Evolutionary conservation across 2,797 vertebrate species (phyloP), one percentile per base, ranked within the genome.

Genomic region (Notoglanidium macrostoma): DNA sequence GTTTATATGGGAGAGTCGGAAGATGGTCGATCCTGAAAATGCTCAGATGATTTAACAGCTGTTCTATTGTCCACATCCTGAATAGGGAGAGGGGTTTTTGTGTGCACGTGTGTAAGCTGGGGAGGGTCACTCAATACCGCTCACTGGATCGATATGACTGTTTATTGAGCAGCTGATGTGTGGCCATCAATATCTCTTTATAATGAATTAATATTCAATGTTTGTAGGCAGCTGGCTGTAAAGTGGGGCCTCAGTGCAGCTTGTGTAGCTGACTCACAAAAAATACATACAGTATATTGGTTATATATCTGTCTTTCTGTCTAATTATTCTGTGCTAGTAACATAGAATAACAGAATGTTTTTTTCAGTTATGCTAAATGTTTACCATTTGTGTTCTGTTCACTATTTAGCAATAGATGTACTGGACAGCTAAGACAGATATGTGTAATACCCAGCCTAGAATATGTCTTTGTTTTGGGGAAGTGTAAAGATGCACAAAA

Each of bases 81-180:
- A 94, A 95, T 93, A 90, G 92, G 90, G 87, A 72, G 54, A 74
- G 85, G 35, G 57, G 44, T 57, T 11, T 40, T 81, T 61, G 70
- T 67, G 73, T 84, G 87, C 86, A 89, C 90, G 87, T 90, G 35
- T 61, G 88, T 88, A 40, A 61, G 83, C 21, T 54, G 76, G 51
- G 86, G 68, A 55, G 92, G 93, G 92, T 95, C 94, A 95, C 93
- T 95, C 93, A 93, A 94, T 92, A 90, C 92, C 78, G 87, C 93
- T 88, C 84, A 9, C 86, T 59, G 80, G 94, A 96, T 96, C 95
- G 94, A 96, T 96, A 96, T 87, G 86, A 93, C 93, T 95, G 95
- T 95, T 95, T 92, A 95, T 95, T 95, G 94, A 91, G 91, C 93
- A 94, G 94, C 94, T 94, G 93, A 95, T 91, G 87, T 89, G 79